Evolutionary conservation across 2,888 invertebrate species (phyloP), one percentile per base, ranked within the genome.

Genomic region (Ectobius pallidus): DNA sequence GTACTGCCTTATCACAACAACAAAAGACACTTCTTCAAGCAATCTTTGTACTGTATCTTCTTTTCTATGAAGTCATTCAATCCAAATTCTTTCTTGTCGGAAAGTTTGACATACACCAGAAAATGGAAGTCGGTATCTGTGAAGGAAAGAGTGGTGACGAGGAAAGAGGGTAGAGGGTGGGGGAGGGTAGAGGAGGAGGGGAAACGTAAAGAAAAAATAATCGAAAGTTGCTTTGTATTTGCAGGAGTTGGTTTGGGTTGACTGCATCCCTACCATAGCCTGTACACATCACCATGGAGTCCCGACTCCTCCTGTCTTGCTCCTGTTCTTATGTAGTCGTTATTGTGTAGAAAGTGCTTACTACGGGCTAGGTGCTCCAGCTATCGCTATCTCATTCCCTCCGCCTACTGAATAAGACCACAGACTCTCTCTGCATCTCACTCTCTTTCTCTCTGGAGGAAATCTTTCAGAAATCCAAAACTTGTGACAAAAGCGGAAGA

Each of bases 201-300:
- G 27, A 25, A n/a, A 30, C 6, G 30, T 16, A 14, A 18, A 58
- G 18, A 67, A 71, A 71, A 71, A 73, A 69, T 73, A 62, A 62
- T 68, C 63, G 69, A 69, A 71, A 73, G 69, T 62, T 69, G 72
- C 69, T 69, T 73, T 73, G 72, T 73, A 73, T 73, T 73, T 73
- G 65, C 44, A 20, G 65, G 65, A 65, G 65, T 65, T 65, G 55
- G 34, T 34, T n/a, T 34, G 55, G 20, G 55, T 55, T 55, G 55
- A 55, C 55, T 55, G 55, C 25, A 55, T 55, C 55, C 3, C 22
- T 55, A 25, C 58, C 27, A 27, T 30, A 16, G 16, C 27, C 58
- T n/a, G 25, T 52, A 25, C 52, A 52, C 52, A 52, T 4, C 25
- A 52, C 25, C n/a, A 52, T 16, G n/a, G 25, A 6, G n/a, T n/a